A percentile compares a stretch with the other conserved stretches of the same genome.
Evolutionary conservation across 2,888 invertebrate genomes (phyloP).

Genomic region (Miltochrista miniata): DNA sequence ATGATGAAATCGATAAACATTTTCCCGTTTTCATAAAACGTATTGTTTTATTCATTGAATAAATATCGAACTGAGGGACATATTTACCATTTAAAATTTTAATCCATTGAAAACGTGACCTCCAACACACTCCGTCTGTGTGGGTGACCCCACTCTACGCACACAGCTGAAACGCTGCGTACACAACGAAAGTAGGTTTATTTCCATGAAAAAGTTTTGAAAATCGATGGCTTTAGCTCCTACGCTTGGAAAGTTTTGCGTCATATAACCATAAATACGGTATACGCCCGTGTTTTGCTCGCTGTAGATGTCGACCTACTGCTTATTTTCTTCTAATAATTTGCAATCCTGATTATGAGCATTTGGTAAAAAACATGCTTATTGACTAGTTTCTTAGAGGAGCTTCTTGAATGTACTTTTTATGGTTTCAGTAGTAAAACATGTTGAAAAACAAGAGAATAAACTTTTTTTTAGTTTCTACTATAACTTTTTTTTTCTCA

Average conservation of each 20-base stretch:
- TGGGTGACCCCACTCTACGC: conserved; percentile 55
- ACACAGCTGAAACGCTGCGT: conserved; percentile 49
- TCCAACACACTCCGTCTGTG: conserved; percentile 51
- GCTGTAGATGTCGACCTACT: conserved; percentile 55
- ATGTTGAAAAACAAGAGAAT: background rate
- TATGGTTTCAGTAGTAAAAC: conserved; percentile 4
- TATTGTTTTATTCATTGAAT: background rate
- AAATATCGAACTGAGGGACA: conserved; percentile 2
- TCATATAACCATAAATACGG: conserved; percentile 81
- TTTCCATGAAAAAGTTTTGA: conserved; percentile 85
- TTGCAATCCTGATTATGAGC: conserved; percentile 50
- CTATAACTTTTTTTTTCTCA: too few species aligned
- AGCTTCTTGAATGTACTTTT: conserved; percentile 4
- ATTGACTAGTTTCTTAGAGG: conserved; percentile 18
- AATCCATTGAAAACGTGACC: conserved; percentile 63
- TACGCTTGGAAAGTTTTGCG: conserved; percentile 80
- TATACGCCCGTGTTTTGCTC: conserved; percentile 73
- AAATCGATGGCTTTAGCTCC: conserved; percentile 84
- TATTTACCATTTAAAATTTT: conserved; percentile 31
- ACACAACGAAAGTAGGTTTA: conserved; percentile 82
- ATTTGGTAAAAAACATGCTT: conserved; percentile 35
- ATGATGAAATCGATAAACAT: too few species aligned
- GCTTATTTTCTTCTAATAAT: conserved; percentile 62
- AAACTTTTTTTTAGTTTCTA: too few species aligned
- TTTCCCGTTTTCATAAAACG: background rate